Evolutionary conservation across 2,797 vertebrate genomes (phyloP).

Genomic region (Sebastes vulpes): DNA sequence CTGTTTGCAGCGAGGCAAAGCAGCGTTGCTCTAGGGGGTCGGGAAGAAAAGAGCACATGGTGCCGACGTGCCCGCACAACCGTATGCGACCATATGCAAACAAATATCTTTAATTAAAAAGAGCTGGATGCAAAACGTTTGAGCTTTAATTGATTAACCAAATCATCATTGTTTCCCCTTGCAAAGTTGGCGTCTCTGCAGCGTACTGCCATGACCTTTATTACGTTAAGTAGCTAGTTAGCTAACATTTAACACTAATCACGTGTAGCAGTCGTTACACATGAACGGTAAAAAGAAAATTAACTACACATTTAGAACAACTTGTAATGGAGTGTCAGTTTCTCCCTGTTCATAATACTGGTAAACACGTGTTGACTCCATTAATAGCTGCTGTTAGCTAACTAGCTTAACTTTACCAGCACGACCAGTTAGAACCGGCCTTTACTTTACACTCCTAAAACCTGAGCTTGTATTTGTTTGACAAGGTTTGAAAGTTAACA

Average conservation of each 20-base stretch:
- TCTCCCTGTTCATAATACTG: rapidly evolving
- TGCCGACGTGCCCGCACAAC: slow-evolving; percentile 19
- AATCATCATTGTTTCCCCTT: background rate
- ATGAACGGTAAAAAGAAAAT: background rate
- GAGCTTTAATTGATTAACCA: background rate
- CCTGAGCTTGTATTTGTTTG: background rate
- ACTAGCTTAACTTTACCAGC: slow-evolving; percentile 53
- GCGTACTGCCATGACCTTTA: slow-evolving; percentile 45
- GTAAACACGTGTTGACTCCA: background rate
- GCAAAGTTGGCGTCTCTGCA: background rate
- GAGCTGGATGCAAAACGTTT: rapidly evolving
- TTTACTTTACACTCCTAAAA: slow-evolving; percentile 7
- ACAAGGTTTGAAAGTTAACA: background rate
- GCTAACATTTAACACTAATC: slow-evolving; percentile 56
- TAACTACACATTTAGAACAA: background rate
- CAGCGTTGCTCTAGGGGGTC: background rate
- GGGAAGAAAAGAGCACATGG: slow-evolving; percentile 74
- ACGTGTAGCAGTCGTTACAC: slow-evolving; percentile 34
- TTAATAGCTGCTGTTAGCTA: slow-evolving; percentile 38
- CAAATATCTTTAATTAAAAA: background rate
- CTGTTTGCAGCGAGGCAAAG: background rate
- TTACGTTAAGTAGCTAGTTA: slow-evolving; percentile 10
- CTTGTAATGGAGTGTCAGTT: rapidly evolving
- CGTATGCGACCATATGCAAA: background rate
- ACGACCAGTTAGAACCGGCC: slow-evolving; percentile 42